These are phyloP conservation scores for Macropodus opercularis DNA, from an alignment of 2,797 vertebrate species.

Conservation along the genomic window DNA sequence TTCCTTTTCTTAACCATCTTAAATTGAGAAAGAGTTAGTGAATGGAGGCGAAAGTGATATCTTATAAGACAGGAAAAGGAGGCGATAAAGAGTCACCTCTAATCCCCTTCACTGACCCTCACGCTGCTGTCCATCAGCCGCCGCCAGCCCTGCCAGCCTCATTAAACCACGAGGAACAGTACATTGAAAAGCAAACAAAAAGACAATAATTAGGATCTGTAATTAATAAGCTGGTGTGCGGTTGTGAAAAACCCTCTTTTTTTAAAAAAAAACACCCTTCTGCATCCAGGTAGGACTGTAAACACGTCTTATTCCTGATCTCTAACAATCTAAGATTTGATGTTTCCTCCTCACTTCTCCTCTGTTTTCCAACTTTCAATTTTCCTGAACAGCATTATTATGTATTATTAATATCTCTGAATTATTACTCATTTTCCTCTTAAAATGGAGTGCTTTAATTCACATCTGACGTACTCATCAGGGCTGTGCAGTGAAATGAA, in stretches of 20 bases:
- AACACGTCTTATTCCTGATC: conserved; percentile 10
- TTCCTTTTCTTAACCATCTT: conserved; percentile 70
- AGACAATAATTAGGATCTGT: conserved; percentile 66
- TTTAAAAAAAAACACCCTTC: conserved; percentile 23
- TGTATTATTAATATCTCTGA: conserved; percentile 87
- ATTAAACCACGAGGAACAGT: conserved; percentile 44
- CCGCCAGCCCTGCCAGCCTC: conserved; percentile 42
- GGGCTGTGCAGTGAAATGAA: conserved; percentile 77
- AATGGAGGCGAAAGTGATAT: conserved; percentile 59
- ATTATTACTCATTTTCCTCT: conserved; percentile 88
- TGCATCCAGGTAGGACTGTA: conserved; percentile 1
- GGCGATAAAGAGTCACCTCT: conserved; percentile 55
- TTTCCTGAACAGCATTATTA: conserved; percentile 83
- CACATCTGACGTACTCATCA: conserved; percentile 86
- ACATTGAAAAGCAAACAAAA: conserved; percentile 70
- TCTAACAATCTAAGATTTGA: conserved; percentile 58
- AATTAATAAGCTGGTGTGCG: conserved; percentile 50
- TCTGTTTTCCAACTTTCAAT: conserved; percentile 81
- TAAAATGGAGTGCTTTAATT: conserved; percentile 86
- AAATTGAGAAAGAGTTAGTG: conserved; percentile 65
- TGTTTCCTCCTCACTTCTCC: conserved; percentile 46
- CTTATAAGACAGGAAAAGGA: conserved; percentile 47
- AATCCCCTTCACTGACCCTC: conserved; percentile 17
- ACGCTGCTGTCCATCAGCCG: conserved; percentile 31
- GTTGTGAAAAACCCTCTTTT: conserved; percentile 10